phyloP scores from a whole-genome alignment of 2,797 vertebrate genomes.

The Pipistrellus pygmaeus region DNA sequence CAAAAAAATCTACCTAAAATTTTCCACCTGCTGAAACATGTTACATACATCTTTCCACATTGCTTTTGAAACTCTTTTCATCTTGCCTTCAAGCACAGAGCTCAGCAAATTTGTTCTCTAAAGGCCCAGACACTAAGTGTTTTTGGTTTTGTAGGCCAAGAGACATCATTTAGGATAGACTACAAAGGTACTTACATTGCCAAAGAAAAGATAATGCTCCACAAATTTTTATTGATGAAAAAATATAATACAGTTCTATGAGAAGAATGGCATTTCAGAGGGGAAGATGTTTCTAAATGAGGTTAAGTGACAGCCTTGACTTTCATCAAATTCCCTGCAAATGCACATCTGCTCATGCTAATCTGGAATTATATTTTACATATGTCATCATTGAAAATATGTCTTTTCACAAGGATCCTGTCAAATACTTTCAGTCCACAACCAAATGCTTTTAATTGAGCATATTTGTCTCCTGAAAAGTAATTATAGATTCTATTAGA shows the following conservation, averaged over 20 bases:
- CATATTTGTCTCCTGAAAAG: background rate
- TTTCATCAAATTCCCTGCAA: background rate
- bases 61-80: background rate
- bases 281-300: background rate
- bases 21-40: background rate
- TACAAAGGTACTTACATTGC: background rate
- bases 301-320: background rate
- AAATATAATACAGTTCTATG: background rate
- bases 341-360: background rate
- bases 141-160: background rate
- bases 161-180: background rate
- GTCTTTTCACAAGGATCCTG: background rate
- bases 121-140: background rate
- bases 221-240: background rate
- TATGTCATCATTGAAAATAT: background rate
- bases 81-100: background rate
- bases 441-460: background rate
- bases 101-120: background rate
- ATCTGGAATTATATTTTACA: background rate
- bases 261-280: background rate
- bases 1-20: background rate
- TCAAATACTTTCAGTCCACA: background rate
- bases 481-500: background rate
- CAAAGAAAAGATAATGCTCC: background rate
- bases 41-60: background rate